Evolutionary conservation across 2,797 vertebrate genomes (phyloP).

Genomic region (Liasis olivaceus): DNA sequence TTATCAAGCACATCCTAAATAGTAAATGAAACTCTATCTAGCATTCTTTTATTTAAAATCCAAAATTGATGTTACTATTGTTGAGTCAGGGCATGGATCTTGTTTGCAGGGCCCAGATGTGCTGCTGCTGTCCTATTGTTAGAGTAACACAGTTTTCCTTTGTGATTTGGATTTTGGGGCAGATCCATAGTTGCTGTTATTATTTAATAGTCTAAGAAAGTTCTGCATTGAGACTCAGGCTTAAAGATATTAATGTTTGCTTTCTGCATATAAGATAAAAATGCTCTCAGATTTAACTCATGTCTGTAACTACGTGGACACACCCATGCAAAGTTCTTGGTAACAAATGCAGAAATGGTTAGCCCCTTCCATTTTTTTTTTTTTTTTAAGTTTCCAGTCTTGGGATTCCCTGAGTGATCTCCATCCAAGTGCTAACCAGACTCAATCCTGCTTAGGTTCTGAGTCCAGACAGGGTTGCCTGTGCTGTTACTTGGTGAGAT

Average conservation of each 20-base stretch:
- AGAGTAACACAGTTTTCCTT: background rate
- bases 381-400: too few relatives aligned
- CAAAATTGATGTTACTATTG: conserved; percentile 29
- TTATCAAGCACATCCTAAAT: conserved; percentile 25
- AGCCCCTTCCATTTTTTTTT: too few relatives aligned
- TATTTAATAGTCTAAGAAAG: conserved; percentile 44
- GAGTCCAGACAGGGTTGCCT: too few relatives aligned
- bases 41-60: conserved; percentile 12
- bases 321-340: background rate
- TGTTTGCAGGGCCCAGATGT: background rate
- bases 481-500: too few relatives aligned
- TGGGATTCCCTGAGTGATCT: too few relatives aligned
- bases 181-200: conserved; percentile 16
- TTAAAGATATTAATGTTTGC: background rate
- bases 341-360: background rate
- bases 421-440: too few relatives aligned
- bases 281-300: background rate
- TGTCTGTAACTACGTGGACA: background rate
- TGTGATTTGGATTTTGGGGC: background rate
- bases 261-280: background rate
- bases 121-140: conserved; percentile 8
- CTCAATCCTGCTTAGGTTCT: too few relatives aligned
- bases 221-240: conserved; percentile 24
- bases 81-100: background rate
- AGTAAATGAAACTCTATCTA: background rate